A percentile compares a stretch with the other conserved stretches of the same genome.
Conservation (phyloP, 1,140 invertebrate species). For the Neuroterus valhalla region DNA sequence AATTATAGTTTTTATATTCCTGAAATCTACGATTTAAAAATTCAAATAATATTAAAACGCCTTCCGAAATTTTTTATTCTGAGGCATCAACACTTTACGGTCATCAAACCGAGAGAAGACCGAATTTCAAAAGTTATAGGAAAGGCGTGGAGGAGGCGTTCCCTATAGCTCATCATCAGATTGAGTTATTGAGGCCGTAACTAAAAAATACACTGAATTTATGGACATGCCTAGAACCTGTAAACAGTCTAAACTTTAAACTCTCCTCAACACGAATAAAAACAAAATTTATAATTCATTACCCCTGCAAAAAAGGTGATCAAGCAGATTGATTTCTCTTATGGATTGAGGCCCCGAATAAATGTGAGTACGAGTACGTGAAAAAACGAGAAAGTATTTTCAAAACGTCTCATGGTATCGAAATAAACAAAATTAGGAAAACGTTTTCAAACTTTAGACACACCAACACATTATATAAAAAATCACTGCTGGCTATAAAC, state of each 20-base stretch:
- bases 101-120: conserved; percentile 32
- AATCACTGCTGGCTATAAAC: no score
- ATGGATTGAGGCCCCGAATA: no score
- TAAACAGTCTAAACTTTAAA: no score
- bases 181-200: conserved; percentile 60
- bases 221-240: neutral
- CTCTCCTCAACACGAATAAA: neutral
- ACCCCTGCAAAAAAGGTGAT: neutral
- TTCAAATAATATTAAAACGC: conserved; percentile 12
- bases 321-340: neutral
- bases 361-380: no score
- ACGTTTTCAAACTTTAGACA: no score
- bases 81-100: conserved; percentile 16
- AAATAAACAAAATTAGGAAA: no score
- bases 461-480: no score
- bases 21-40: neutral
- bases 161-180: conserved; percentile 58
- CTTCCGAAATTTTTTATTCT: conserved; percentile 2
- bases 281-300: neutral
- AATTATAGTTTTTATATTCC: no score
- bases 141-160: conserved; percentile 58
- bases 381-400: no score
- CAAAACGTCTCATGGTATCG: no score
- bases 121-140: conserved; percentile 50
- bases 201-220: neutral